Conservation (phyloP, 2,888 invertebrate genomes). For the Desoria tigrina region DNA sequence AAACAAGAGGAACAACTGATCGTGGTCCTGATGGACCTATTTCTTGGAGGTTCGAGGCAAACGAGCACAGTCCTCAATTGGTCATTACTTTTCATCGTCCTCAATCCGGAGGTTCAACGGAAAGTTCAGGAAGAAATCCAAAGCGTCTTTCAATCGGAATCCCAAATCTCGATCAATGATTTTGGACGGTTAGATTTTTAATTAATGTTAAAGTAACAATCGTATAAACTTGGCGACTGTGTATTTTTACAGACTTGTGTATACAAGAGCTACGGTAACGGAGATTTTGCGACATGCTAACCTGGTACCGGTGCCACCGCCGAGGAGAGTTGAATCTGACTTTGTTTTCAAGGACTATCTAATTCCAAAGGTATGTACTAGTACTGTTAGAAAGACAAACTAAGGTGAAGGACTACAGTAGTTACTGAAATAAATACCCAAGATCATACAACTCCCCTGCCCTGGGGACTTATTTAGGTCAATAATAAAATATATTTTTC, state of each 20-base stretch:
- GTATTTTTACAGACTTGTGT: slow-evolving; percentile 14
- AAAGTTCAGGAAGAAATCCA: slow-evolving; percentile 33
- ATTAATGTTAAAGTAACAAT: too few relatives aligned
- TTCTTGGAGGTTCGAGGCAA: slow-evolving; percentile 24
- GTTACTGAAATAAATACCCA: too few relatives aligned
- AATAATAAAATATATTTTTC: too few relatives aligned
- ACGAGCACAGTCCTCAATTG: slow-evolving; percentile 28
- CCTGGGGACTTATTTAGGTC: too few relatives aligned
- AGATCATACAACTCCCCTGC: too few relatives aligned
- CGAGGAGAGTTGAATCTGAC: neutral
- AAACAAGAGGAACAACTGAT: slow-evolving; percentile 16
- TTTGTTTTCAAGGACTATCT: neutral
- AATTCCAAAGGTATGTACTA: slow-evolving; percentile 13
- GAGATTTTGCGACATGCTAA: slow-evolving; percentile 3
- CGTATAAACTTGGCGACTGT: too few relatives aligned
- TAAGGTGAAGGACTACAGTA: too few relatives aligned
- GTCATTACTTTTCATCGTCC: slow-evolving; percentile 30
- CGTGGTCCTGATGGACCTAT: slow-evolving; percentile 12
- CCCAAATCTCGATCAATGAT: too few relatives aligned
- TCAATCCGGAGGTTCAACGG: slow-evolving; percentile 23
- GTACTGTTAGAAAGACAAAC: too few relatives aligned
- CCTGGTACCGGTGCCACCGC: neutral
- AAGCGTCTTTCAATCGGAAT: too few relatives aligned
- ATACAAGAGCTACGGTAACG: slow-evolving; percentile 7
- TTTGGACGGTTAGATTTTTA: too few relatives aligned